These are phyloP conservation scores for Chrysolina oricalcia DNA, from an alignment of 2,888 invertebrate species.

Conservation along the genomic window DNA sequence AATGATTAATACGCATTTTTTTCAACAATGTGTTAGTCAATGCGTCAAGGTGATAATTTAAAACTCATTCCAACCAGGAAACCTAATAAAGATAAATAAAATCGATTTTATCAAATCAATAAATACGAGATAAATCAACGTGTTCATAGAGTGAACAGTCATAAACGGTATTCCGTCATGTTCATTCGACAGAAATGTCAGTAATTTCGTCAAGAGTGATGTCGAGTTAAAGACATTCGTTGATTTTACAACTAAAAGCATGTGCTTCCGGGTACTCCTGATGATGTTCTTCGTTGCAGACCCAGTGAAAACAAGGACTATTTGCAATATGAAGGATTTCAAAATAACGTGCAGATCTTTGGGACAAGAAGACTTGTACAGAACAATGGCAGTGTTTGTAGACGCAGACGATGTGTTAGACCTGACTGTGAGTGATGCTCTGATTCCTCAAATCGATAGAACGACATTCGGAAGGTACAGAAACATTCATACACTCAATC, in stretches of 20 bases:
- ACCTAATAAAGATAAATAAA: background rate
- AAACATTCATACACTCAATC: constrained; percentile 45
- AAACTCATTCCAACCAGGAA: background rate
- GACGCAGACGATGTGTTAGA: constrained; percentile 43
- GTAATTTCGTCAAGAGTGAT: background rate
- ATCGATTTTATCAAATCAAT: background rate
- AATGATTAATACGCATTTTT: too few species aligned
- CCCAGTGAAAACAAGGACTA: background rate
- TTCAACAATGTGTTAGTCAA: too few species aligned
- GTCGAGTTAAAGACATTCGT: background rate
- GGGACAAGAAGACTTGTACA: constrained; percentile 33
- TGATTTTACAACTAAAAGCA: background rate
- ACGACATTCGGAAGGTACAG: constrained; percentile 46
- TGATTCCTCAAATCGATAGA: constrained; percentile 39
- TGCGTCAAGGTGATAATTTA: too few species aligned
- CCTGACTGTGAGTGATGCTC: constrained; percentile 46
- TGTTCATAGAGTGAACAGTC: background rate
- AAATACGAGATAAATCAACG: too few species aligned
- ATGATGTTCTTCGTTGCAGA: background rate
- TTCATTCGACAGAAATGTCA: constrained; percentile 8
- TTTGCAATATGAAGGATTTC: constrained; percentile 23
- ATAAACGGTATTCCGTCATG: constrained; percentile 10
- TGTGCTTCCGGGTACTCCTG: background rate
- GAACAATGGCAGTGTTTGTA: constrained; percentile 38
- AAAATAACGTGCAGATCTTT: constrained; percentile 48